These are phyloP conservation scores for Polyodon spathula DNA, from an alignment of 2,113 vertebrate species.

Conservation along the genomic window DNA sequence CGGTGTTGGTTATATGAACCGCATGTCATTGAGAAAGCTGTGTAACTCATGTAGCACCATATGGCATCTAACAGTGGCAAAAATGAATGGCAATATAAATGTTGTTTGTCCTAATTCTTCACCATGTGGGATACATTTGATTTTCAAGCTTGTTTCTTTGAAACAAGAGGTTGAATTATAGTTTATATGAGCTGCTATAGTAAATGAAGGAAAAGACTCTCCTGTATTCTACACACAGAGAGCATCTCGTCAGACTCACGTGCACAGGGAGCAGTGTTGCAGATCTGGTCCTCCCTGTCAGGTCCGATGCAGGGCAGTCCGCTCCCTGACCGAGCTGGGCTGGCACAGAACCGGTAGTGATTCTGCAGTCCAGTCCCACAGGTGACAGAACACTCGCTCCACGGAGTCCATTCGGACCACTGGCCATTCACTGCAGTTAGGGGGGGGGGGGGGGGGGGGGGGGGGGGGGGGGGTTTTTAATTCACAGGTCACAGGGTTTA, in stretches of 20 bases:
- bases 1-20: no score
- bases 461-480: not conserved
- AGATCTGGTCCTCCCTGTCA: slow-evolving; percentile 53
- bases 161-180: no score
- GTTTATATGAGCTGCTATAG: no score
- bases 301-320: slow-evolving; percentile 41
- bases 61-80: no score
- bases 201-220: no score
- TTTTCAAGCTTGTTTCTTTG: no score
- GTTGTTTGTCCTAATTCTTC: no score
- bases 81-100: no score
- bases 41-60: no score
- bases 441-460: not conserved
- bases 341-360: slow-evolving; percentile 66
- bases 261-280: slow-evolving; percentile 45
- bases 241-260: slow-evolving; percentile 36
- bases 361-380: slow-evolving; percentile 64
- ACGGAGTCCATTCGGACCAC: slow-evolving; percentile 76
- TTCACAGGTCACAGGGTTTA: not conserved
- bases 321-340: slow-evolving; percentile 34
- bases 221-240: not conserved
- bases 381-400: slow-evolving; percentile 66
- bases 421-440: slow-evolving; percentile 44
- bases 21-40: no score
- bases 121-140: no score